Conservation (phyloP, 2,888 invertebrate genomes). For the Ormyrus pomaceus region DNA sequence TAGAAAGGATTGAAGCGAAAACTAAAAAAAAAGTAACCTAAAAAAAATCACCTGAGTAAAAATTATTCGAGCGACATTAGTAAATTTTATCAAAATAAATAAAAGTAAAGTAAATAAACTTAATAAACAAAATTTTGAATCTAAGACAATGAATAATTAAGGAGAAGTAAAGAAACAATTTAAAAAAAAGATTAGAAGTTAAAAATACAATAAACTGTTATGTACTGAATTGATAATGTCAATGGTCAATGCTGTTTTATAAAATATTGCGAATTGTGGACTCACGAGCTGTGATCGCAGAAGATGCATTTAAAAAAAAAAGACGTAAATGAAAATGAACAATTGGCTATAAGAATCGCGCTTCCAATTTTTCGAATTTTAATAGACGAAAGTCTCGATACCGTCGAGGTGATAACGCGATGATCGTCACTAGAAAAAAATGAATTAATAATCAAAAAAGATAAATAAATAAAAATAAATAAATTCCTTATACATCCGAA, state of each 20-base stretch:
- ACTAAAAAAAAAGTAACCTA: slow-evolving; percentile 3
- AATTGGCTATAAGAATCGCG: slow-evolving; percentile 53
- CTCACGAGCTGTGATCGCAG: slow-evolving; percentile 52
- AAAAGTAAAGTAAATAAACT: not conserved
- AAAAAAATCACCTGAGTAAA: slow-evolving; percentile 6
- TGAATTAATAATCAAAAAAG: slow-evolving; percentile 34
- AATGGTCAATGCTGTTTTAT: slow-evolving; percentile 45
- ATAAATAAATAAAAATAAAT: slow-evolving; percentile 22
- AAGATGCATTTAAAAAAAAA: slow-evolving; percentile 48
- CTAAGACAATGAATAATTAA: slow-evolving; percentile 14
- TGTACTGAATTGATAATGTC: slow-evolving; percentile 50
- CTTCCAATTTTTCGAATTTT: slow-evolving; percentile 54
- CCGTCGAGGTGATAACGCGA: slow-evolving; percentile 21
- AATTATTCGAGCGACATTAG: slow-evolving; percentile 24
- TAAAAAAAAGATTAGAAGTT: slow-evolving; percentile 32
- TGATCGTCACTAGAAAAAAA: slow-evolving; percentile 13
- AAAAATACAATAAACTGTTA: slow-evolving; percentile 47
- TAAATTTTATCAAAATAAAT: slow-evolving; percentile 47
- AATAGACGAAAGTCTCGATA: slow-evolving; percentile 33
- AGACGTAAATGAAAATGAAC: slow-evolving; percentile 7
- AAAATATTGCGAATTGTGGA: slow-evolving; percentile 43
- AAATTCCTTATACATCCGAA: slow-evolving; percentile 34
- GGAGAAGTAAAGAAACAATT: slow-evolving; percentile 17
- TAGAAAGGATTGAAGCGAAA: slow-evolving; percentile 15
- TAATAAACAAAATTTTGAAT: slow-evolving; percentile 21